Conservation (phyloP, 2,113 vertebrate species). For the Nansenia antarctica region DNA sequence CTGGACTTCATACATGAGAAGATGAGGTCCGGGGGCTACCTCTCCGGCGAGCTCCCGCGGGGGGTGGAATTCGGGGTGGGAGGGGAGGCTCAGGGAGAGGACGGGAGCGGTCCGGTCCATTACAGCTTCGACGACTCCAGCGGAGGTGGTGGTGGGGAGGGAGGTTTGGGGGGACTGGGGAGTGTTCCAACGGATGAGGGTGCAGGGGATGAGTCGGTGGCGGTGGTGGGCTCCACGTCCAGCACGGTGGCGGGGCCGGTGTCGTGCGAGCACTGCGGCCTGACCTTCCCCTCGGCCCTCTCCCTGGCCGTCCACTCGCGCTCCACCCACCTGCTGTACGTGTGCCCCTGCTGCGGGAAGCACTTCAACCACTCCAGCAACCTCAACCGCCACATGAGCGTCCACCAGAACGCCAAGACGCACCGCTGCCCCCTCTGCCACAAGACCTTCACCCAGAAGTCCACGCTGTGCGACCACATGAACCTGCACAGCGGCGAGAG, state of each 20-base stretch:
- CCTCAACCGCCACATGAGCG: slow-evolving; percentile 91
- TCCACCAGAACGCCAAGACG: slow-evolving; percentile 84
- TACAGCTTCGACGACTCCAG: slow-evolving; percentile 58
- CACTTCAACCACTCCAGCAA: slow-evolving; percentile 92
- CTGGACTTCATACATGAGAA: slow-evolving; percentile 65
- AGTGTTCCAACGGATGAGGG: slow-evolving; percentile 49
- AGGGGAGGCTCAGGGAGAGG: slow-evolving; percentile 44
- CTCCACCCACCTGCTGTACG: slow-evolving; percentile 85
- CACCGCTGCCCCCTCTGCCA: slow-evolving; percentile 89
- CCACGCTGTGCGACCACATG: slow-evolving; percentile 92
- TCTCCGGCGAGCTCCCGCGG: slow-evolving; percentile 48
- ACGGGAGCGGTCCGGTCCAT: slow-evolving; percentile 44
- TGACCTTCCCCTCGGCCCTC: slow-evolving; percentile 85
- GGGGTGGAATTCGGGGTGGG: slow-evolving; percentile 53
- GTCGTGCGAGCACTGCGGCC: slow-evolving; percentile 85
- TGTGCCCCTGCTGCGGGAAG: slow-evolving; percentile 92
- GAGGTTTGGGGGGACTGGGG: slow-evolving; percentile 61
- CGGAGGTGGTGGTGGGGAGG: slow-evolving; percentile 44
- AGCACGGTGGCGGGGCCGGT: slow-evolving; percentile 64
- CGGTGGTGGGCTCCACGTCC: slow-evolving; percentile 74
- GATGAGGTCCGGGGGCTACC: slow-evolving; percentile 51
- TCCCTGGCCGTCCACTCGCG: slow-evolving; percentile 85
- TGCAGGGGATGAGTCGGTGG: slow-evolving; percentile 70
- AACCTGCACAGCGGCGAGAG: slow-evolving; percentile 92
- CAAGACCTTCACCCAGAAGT: slow-evolving; percentile 94